Conservation (phyloP, 30 jellyfish, hydroid and myxozoan genomes). For the Hydra vulgaris region DNA sequence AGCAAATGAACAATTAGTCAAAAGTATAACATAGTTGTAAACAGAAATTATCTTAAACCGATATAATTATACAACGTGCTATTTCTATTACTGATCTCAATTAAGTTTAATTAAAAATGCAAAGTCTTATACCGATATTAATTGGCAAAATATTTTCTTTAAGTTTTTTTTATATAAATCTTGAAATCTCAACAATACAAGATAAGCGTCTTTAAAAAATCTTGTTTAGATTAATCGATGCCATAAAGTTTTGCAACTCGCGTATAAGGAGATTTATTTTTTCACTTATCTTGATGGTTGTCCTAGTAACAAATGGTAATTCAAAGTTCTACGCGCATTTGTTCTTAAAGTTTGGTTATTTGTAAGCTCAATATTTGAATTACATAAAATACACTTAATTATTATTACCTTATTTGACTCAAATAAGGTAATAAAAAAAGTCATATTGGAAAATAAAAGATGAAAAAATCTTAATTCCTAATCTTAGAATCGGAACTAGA, state of each 20-base stretch:
- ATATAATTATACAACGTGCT: neutral
- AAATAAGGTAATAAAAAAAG: too few species aligned
- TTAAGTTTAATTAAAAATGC: too few species aligned
- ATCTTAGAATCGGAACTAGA: too few species aligned
- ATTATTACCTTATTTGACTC: too few species aligned
- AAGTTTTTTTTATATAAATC: too few species aligned
- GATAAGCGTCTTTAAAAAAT: neutral
- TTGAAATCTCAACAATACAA: neutral
- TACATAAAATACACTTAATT: neutral
- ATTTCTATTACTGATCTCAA: neutral
- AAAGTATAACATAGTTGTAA: neutral
- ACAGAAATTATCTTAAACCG: neutral
- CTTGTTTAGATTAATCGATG: neutral
- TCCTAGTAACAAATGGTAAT: neutral
- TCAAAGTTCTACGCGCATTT: neutral
- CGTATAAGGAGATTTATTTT: neutral
- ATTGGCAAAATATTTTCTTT: neutral
- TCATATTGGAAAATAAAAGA: too few species aligned
- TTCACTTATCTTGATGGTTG: neutral
- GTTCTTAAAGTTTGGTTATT: neutral
- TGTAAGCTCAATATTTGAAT: neutral
- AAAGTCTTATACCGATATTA: neutral
- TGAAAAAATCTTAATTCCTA: too few species aligned
- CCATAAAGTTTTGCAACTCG: neutral
- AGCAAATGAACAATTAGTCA: neutral